Evolutionary conservation across 2,888 invertebrate genomes (phyloP).

Genomic region (Tillus elongatus): DNA sequence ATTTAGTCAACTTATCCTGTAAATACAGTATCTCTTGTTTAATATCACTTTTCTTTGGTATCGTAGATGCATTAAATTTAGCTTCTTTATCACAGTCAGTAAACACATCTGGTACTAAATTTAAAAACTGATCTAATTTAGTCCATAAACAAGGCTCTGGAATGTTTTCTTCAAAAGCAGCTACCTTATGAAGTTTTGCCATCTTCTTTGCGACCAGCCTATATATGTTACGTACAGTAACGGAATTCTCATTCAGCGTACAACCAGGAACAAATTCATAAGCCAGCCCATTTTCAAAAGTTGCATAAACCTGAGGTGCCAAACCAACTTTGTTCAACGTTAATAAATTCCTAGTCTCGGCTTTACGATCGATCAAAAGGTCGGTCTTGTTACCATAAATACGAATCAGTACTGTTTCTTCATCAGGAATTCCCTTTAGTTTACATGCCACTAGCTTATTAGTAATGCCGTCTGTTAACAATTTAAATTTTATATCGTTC

Average conservation of each 20-base stretch:
- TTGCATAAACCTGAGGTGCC: conserved; percentile 80
- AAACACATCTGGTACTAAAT: conserved; percentile 64
- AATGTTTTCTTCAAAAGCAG: conserved; percentile 26
- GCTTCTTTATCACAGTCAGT: conserved; percentile 41
- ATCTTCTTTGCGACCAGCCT: conserved; percentile 69
- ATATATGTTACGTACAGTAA: conserved; percentile 58
- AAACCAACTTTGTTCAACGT: conserved; percentile 63
- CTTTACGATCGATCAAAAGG: conserved; percentile 78
- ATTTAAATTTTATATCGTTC: conserved; percentile 36
- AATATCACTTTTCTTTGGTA: too few species aligned
- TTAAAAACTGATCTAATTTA: conserved; percentile 64
- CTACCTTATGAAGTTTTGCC: conserved; percentile 72
- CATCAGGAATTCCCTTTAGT: conserved; percentile 39
- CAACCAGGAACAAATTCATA: conserved; percentile 82
- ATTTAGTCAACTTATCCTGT: conserved; percentile 52
- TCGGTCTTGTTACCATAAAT: conserved; percentile 93
- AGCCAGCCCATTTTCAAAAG: conserved; percentile 87
- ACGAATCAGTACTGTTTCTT: conserved; percentile 68
- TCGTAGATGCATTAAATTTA: too few species aligned
- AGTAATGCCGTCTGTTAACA: conserved; percentile 89
- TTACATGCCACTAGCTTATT: conserved; percentile 79
- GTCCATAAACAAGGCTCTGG: conserved; percentile 63
- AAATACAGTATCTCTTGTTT: conserved; percentile 58
- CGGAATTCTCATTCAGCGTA: conserved; percentile 59
- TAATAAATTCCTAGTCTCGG: conserved; percentile 59